phyloP scores from a whole-genome alignment of 2,113 vertebrate genomes.

The Syrrhaptes paradoxus region DNA sequence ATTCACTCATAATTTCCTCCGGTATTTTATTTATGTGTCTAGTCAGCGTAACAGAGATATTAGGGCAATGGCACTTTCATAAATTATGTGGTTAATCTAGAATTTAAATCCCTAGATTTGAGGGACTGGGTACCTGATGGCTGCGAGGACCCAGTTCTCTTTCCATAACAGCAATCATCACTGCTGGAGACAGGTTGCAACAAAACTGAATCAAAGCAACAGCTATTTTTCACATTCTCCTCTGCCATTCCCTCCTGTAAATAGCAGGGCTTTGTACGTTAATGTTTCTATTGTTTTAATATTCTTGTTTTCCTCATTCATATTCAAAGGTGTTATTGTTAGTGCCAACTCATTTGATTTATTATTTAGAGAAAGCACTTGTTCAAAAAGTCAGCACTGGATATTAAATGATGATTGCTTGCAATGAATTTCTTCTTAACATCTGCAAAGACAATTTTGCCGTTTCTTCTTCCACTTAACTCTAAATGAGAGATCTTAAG shows the following conservation, averaged over 20 bases:
- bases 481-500: slow-evolving; percentile 80
- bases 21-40: neutral
- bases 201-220: slow-evolving; percentile 1
- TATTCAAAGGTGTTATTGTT: slow-evolving; percentile 81
- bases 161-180: neutral
- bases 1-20: neutral
- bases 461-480: slow-evolving; percentile 81
- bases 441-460: slow-evolving; percentile 82
- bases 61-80: neutral
- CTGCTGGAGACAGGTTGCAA: neutral
- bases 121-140: neutral
- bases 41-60: neutral
- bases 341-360: slow-evolving; percentile 80
- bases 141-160: neutral
- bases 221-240: slow-evolving; percentile 49
- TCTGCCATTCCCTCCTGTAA: slow-evolving; percentile 41
- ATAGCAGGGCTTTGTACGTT: slow-evolving; percentile 67
- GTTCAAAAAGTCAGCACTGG: slow-evolving; percentile 78
- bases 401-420: slow-evolving; percentile 83
- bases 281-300: slow-evolving; percentile 83
- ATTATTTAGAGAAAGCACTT: slow-evolving; percentile 83
- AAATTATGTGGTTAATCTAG: neutral
- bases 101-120: neutral
- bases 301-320: slow-evolving; percentile 81
- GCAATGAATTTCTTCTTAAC: slow-evolving; percentile 83